Evolutionary conservation across 92 coral and sea anemone species (phyloP).

Genomic region (Siderastrea siderea): DNA sequence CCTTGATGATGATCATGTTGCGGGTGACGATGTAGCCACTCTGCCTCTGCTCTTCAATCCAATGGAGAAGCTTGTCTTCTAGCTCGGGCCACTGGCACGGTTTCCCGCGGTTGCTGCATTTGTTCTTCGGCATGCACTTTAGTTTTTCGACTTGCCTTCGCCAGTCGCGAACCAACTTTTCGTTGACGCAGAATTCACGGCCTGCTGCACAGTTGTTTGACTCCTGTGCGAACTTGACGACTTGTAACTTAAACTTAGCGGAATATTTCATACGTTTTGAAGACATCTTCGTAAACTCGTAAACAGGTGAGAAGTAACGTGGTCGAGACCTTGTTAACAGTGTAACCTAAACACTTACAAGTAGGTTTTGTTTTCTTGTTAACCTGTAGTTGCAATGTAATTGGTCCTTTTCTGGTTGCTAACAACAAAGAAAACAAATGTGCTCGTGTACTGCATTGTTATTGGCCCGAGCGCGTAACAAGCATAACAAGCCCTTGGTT

Average conservation of each 20-base stretch:
- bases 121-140: constrained; percentile 13
- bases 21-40: constrained; percentile 57
- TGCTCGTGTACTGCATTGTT: too few species aligned
- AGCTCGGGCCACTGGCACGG: constrained; percentile 76
- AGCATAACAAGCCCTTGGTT: too few species aligned
- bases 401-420: constrained; percentile 23
- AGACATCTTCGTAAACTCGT: constrained; percentile 13
- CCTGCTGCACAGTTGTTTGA: constrained; percentile 24
- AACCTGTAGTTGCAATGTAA: constrained; percentile 24
- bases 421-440: too few species aligned
- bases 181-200: not conserved
- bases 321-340: constrained; percentile 9
- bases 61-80: constrained; percentile 47
- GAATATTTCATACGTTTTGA: constrained; percentile 22
- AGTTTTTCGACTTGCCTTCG: too few species aligned
- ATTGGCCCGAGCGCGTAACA: too few species aligned
- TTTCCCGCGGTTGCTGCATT: constrained; percentile 35
- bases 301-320: constrained; percentile 4
- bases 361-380: constrained; percentile 16
- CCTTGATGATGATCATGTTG: constrained; percentile 39
- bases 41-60: constrained; percentile 52
- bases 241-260: constrained; percentile 12
- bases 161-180: constrained; percentile 5
- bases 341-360: constrained; percentile 10
- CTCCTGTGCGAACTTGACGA: constrained; percentile 1